These are phyloP conservation scores for Lophura nycthemera DNA, from an alignment of 2,113 vertebrate species.

Conservation along the genomic window DNA sequence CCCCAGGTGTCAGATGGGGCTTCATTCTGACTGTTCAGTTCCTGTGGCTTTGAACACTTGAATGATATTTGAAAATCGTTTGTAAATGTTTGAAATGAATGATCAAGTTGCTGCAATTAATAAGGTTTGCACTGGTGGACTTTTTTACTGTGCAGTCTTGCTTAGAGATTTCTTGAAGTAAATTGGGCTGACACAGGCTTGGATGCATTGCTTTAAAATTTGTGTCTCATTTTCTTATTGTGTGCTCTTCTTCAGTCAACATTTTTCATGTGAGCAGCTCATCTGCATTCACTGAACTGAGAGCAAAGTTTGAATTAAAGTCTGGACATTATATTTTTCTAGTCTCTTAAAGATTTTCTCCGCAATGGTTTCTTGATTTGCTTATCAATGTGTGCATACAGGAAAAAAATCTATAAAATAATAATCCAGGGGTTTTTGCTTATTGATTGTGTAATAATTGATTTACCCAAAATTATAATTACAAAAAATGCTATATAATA, in stretches of 20 bases:
- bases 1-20: background rate
- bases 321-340: background rate
- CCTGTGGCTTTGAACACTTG: background rate
- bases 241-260: background rate
- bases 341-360: background rate
- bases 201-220: background rate
- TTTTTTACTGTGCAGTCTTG: background rate
- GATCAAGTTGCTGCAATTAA: background rate
- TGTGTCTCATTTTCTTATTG: background rate
- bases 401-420: fast-evolving
- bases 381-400: background rate
- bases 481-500: background rate
- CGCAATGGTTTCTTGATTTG: background rate
- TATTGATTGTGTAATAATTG: background rate
- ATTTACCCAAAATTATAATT: background rate
- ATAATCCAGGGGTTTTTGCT: background rate
- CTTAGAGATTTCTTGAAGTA: background rate
- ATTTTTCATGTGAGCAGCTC: background rate
- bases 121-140: background rate
- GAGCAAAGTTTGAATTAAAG: background rate
- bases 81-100: background rate
- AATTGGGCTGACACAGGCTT: background rate
- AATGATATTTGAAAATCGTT: background rate
- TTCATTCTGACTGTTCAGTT: background rate
- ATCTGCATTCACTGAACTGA: background rate